phyloP scores from a whole-genome alignment of 92 coral and sea anemone species.

The Pocillopora meandrina region DNA sequence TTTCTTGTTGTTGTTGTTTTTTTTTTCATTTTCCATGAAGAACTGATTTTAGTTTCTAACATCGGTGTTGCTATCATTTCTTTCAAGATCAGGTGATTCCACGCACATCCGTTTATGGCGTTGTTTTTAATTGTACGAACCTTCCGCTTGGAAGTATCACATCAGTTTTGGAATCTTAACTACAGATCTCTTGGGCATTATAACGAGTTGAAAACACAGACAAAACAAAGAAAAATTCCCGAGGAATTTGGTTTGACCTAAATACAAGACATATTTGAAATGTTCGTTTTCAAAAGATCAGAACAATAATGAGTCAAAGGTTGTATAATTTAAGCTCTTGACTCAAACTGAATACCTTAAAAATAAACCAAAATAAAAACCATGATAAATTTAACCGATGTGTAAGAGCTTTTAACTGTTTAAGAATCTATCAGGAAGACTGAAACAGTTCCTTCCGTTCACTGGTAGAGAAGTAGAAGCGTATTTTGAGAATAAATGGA shows the following conservation, averaged over 20 bases:
- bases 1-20: too few relatives aligned
- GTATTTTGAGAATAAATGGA: too few relatives aligned
- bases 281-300: neutral
- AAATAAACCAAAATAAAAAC: neutral
- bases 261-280: neutral
- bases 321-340: neutral
- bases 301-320: neutral
- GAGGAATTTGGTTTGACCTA: neutral
- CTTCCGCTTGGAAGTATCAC: neutral
- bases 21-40: neutral
- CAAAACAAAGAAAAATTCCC: neutral
- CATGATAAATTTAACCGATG: neutral
- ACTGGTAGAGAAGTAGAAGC: too few relatives aligned
- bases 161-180: neutral
- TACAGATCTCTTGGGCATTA: slow-evolving; percentile 14
- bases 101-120: too few relatives aligned
- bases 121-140: too few relatives aligned
- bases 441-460: too few relatives aligned
- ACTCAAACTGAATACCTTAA: neutral
- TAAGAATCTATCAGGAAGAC: neutral
- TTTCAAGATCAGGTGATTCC: too few relatives aligned
- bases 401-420: neutral
- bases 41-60: neutral
- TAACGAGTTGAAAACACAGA: slow-evolving; percentile 5
- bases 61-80: neutral